Percentiles rank a stretch among this genome's conserved stretches.
These are phyloP conservation scores for Lytechinus pictus DNA, from an alignment of 35 echinoderm and acorn worm genomes.

Conservation along the genomic window DNA sequence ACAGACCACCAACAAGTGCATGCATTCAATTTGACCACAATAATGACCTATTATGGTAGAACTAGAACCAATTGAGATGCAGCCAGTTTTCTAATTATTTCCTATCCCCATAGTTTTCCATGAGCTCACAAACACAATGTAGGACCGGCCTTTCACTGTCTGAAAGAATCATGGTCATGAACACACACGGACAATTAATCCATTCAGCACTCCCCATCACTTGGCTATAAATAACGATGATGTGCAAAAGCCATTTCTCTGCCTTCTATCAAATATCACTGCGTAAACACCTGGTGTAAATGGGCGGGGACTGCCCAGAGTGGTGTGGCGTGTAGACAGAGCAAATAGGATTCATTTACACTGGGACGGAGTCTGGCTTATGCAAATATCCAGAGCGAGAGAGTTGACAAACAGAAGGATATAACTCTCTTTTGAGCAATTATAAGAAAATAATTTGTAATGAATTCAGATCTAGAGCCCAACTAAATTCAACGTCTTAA, in stretches of 20 bases:
- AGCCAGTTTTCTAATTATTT: no score
- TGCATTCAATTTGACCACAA: no score
- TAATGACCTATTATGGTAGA: no score
- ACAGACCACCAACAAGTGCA: no score
- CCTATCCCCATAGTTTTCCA: neutral
- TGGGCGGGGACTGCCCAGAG: neutral
- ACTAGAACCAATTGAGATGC: no score
- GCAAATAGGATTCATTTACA: constrained; percentile 5
- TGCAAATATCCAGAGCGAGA: neutral
- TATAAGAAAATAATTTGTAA: no score
- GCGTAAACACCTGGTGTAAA: neutral
- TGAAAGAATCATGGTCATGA: neutral
- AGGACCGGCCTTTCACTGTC: neutral
- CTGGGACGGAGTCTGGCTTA: neutral
- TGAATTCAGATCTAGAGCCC: no score
- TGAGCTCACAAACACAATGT: neutral
- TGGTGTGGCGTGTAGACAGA: neutral
- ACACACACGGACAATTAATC: neutral
- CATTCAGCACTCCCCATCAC: neutral
- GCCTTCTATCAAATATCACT: neutral
- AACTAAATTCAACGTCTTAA: no score
- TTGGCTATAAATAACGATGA: neutral
- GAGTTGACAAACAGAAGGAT: no score
- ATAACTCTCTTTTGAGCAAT: no score
- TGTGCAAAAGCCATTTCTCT: neutral